Evolutionary conservation across 2,888 invertebrate species (phyloP).

Genomic region (Ophion costatus): DNA sequence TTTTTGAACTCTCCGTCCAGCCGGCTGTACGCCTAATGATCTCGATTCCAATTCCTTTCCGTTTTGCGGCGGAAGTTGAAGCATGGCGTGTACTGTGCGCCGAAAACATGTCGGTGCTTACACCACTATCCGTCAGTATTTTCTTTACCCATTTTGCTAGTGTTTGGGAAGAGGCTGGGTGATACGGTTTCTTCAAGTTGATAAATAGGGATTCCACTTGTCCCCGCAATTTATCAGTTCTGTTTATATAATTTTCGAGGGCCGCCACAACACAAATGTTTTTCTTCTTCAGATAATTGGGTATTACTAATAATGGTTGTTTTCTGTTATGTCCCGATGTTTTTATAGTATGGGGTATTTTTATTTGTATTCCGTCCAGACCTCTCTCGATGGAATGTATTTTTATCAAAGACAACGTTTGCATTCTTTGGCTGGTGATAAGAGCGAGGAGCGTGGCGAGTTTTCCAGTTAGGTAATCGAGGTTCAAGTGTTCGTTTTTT

Average conservation of each 20-base stretch:
- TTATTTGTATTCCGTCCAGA: background rate
- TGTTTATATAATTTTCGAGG: background rate
- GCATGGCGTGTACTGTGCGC: background rate
- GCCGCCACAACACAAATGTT: slow-evolving; percentile 2
- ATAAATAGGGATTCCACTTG: background rate
- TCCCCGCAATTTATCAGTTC: background rate
- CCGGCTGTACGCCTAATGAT: background rate
- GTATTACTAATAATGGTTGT: background rate
- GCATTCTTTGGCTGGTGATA: too few species aligned
- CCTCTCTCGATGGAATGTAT: background rate
- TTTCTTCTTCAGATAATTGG: background rate
- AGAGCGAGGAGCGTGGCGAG: too few species aligned
- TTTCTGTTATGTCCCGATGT: background rate
- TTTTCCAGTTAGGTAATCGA: too few species aligned
- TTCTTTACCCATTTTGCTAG: background rate
- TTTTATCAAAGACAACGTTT: background rate
- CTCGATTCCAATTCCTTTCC: background rate
- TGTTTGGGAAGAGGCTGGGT: background rate
- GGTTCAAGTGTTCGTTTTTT: too few species aligned
- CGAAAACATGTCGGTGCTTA: background rate
- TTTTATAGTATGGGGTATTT: background rate
- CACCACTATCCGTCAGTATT: background rate
- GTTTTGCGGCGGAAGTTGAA: background rate
- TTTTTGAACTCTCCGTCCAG: background rate
- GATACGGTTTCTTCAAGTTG: background rate